These are phyloP conservation scores for Drosophila nigricruria DNA, from an alignment of 2,888 invertebrate genomes.

Conservation along the genomic window DNA sequence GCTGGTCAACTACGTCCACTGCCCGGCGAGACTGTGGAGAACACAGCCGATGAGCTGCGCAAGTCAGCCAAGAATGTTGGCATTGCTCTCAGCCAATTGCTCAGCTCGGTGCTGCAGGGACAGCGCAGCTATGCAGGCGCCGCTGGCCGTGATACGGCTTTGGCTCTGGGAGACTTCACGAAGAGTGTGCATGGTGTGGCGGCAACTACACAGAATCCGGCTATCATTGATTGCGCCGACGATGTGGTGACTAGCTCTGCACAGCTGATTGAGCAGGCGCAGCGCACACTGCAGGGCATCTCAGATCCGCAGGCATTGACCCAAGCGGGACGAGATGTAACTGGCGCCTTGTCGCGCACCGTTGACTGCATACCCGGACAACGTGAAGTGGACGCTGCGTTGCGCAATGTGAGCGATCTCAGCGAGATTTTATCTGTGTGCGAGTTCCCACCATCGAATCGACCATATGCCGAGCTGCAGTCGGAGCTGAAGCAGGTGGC, in stretches of 20 bases:
- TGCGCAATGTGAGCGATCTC: conserved; percentile 92
- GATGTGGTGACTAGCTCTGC: conserved; percentile 93
- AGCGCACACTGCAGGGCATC: conserved; percentile 86
- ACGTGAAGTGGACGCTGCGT: conserved; percentile 95
- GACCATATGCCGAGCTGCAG: conserved; percentile 93
- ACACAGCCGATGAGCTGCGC: conserved; percentile 86
- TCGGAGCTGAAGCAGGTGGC: conserved; percentile 94
- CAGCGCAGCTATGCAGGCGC: conserved; percentile 93
- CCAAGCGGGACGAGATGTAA: conserved; percentile 91
- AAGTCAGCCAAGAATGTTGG: conserved; percentile 90
- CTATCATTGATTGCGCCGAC: conserved; percentile 90
- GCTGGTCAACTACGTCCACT: conserved; percentile 91
- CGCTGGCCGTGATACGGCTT: conserved; percentile 93
- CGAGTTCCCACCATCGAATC: conserved; percentile 91
- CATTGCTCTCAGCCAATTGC: conserved; percentile 93
- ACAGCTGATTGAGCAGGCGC: conserved; percentile 92
- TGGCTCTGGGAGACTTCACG: conserved; percentile 90
- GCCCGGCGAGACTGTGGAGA: conserved; percentile 92
- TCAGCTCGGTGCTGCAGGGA: conserved; percentile 93
- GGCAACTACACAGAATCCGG: conserved; percentile 88
- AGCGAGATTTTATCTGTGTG: conserved; percentile 90
- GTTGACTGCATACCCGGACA: conserved; percentile 96
- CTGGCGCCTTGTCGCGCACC: conserved; percentile 87
- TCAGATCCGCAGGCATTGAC: conserved; percentile 86
- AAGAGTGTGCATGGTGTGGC: conserved; percentile 92